Evolutionary conservation across 2,888 invertebrate species (phyloP), one percentile per base, ranked within the genome.

Genomic region (Actias luna): DNA sequence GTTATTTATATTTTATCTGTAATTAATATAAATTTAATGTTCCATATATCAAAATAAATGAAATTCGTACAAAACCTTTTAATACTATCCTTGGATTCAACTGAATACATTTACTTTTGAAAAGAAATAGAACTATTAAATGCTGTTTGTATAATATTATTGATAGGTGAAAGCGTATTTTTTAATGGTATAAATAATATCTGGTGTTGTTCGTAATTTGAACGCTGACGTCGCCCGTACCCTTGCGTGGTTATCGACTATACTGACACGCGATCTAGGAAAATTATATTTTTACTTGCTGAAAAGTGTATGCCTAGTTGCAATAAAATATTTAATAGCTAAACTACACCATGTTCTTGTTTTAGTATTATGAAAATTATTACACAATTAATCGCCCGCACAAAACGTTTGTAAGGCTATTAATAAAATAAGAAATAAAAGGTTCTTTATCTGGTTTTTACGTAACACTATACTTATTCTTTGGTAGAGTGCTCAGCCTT

Each of bases 211-310:
- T 18, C 12, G 12, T 16, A 36, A 35, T 5, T 36, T 22, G 22
- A 58, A 10, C 8, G 22, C 39, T 27, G 22, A 39, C 35, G 36
- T 33, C 39, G 25, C 60, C 55, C 39, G 29, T 39, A 73, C 64
- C 69, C 67, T 75, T 69, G 81, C 79, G 78, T 81, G 78, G 74
- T 78, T 74, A 77, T 74, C 77, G 72, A 71, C 73, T 73, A 75
- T 69, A 71, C 75, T 71, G 75, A 73, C 87, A 86, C 82, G 85
- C 85, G 79, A 84, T 73, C 77, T 69, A 69, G 66, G 69, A 74
- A 80, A 82, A 79, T 79, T 77, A 80, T 79, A 74, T 72, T 76
- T 80, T 77, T 74, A 77, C 75, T 79, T 75, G 75, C 75, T 79
- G 76, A 77, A 80, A 76, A 67, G 63, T 68, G 68, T 75, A 71